A percentile compares a stretch with the other conserved stretches of the same genome.
Conservation (phyloP, 2,888 invertebrate genomes). For the Leistus spinibarbis region DNA sequence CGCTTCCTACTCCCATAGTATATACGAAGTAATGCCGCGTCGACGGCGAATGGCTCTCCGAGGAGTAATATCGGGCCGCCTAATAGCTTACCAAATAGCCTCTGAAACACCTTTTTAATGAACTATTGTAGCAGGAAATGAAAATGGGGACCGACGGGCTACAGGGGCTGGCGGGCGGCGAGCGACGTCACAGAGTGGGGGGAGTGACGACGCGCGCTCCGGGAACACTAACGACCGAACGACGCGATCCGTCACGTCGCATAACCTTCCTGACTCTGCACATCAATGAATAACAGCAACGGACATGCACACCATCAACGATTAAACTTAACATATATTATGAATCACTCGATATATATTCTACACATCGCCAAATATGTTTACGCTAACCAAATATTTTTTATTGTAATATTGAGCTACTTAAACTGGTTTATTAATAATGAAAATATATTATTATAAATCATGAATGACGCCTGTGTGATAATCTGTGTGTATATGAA, state of each 20-base stretch:
- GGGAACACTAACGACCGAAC: slow-evolving; percentile 41
- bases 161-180: slow-evolving; percentile 41
- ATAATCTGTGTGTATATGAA: no score
- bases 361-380: no score
- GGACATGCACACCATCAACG: slow-evolving; percentile 7
- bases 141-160: slow-evolving; percentile 46
- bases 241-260: slow-evolving; percentile 43
- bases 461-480: no score
- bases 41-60: slow-evolving; percentile 58
- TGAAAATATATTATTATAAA: no score
- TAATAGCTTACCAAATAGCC: slow-evolving; percentile 74
- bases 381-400: no score
- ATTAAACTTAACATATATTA: slow-evolving; percentile 26
- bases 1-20: slow-evolving; percentile 25
- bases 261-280: not conserved
- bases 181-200: slow-evolving; percentile 42
- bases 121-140: slow-evolving; percentile 65
- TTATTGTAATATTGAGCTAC: no score
- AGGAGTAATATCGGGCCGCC: slow-evolving; percentile 63
- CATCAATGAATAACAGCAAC: not conserved
- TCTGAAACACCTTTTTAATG: slow-evolving; percentile 77
- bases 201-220: slow-evolving; percentile 45
- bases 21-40: slow-evolving; percentile 32
- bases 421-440: no score
- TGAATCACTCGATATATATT: not conserved